Percentiles rank a stretch among this genome's conserved stretches.
Conservation (phyloP, 2,113 vertebrate species). For the Psittacula cyanocephala region DNA sequence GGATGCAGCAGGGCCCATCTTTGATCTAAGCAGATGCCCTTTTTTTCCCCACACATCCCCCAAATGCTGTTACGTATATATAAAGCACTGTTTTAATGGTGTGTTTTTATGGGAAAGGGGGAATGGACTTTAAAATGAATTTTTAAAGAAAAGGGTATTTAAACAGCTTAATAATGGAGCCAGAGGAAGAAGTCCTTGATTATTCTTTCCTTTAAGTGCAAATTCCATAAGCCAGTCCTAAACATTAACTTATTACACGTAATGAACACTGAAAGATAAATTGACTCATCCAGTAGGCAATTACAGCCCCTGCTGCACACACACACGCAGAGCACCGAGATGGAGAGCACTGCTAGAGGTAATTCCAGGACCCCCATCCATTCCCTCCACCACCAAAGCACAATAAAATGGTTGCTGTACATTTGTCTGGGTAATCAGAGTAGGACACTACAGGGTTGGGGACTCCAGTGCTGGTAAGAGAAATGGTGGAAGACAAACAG, state of each 20-base stretch:
- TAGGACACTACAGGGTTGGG: not conserved
- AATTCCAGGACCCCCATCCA: not conserved
- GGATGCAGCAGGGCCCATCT: not conserved
- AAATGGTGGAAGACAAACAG: not conserved
- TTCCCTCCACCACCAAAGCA: not conserved
- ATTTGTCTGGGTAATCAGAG: not conserved
- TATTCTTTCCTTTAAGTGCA: conserved; percentile 30
- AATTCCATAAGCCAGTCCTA: conserved; percentile 23
- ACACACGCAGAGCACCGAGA: not conserved
- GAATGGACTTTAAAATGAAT: not conserved
- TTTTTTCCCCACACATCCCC: not conserved
- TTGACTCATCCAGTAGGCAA: conserved; percentile 46
- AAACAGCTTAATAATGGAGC: not conserved
- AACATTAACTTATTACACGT: conserved; percentile 45
- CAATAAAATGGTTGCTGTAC: not conserved
- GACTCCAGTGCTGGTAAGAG: not conserved
- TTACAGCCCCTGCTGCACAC: conserved; percentile 1
- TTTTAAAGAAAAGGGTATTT: not conserved
- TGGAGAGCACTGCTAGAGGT: not conserved
- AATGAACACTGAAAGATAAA: conserved; percentile 55
- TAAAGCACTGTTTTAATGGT: not conserved
- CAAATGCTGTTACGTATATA: not conserved
- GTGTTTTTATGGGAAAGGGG: not conserved
- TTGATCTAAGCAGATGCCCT: not conserved
- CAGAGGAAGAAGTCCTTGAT: not conserved